Conservation (phyloP, 2,888 invertebrate genomes). For the Melinaea menophilus region DNA sequence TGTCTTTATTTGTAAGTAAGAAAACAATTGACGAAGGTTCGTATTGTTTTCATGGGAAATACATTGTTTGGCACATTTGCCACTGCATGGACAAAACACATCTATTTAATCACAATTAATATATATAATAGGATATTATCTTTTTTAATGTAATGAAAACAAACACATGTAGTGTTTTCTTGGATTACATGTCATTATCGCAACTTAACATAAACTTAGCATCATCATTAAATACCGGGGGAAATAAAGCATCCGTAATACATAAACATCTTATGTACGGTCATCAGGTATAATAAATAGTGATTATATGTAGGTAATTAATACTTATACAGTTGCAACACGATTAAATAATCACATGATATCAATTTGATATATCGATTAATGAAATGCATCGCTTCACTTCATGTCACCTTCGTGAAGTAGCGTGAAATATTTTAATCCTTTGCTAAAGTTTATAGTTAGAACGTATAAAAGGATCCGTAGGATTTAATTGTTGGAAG, state of each 20-base stretch:
- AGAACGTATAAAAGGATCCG: no score
- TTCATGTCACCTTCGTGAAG: constrained; percentile 5
- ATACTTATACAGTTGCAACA: neutral
- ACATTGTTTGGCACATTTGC: constrained; percentile 43
- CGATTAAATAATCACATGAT: neutral
- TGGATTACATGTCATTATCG: constrained; percentile 1
- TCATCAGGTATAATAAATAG: neutral
- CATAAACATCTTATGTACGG: neutral
- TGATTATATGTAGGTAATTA: neutral
- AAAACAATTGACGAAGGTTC: constrained; percentile 59
- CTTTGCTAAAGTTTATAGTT: no score
- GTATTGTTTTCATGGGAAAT: constrained; percentile 62
- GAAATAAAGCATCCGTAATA: constrained; percentile 1
- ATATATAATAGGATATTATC: neutral
- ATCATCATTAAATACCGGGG: constrained; percentile 1
- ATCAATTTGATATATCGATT: constrained; percentile 14
- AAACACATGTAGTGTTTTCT: neutral
- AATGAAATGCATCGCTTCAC: constrained; percentile 16
- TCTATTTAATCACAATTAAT: neutral
- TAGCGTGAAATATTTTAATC: no score
- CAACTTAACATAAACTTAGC: constrained; percentile 2
- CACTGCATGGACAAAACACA: constrained; percentile 30
- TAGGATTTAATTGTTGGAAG: no score
- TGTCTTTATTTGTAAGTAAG: constrained; percentile 21
- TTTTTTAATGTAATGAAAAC: neutral